Evolutionary conservation across 2,888 invertebrate species (phyloP).

Genomic region (Papilio gigon): DNA sequence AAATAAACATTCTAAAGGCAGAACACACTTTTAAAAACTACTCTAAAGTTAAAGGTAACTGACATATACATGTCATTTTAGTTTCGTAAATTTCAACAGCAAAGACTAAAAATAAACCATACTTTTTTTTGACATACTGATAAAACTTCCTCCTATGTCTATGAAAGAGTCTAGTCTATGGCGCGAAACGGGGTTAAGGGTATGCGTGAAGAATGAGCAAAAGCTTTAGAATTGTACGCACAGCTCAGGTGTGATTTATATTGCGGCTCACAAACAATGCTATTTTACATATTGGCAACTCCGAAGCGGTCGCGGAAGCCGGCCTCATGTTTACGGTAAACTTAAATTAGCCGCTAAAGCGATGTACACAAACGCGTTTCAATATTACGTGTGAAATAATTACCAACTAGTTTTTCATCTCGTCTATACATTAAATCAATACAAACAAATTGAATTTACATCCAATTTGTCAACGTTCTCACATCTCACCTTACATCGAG

Average conservation of each 20-base stretch:
- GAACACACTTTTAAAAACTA: slow-evolving; percentile 14
- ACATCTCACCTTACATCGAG: background rate
- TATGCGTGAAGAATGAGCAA: slow-evolving; percentile 55
- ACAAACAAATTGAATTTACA: slow-evolving; percentile 27
- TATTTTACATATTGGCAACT: slow-evolving; percentile 62
- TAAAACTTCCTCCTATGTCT: slow-evolving; percentile 36
- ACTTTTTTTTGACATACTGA: slow-evolving; percentile 35
- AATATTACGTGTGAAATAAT: slow-evolving; percentile 39
- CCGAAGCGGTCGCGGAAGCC: slow-evolving; percentile 67
- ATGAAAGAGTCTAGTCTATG: slow-evolving; percentile 48
- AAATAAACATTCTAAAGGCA: slow-evolving; percentile 13
- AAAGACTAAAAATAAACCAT: slow-evolving; percentile 41
- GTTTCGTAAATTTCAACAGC: slow-evolving; percentile 33
- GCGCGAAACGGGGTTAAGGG: slow-evolving; percentile 55
- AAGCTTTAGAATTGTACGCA: slow-evolving; percentile 55
- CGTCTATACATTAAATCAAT: slow-evolving; percentile 33
- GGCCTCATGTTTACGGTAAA: slow-evolving; percentile 73
- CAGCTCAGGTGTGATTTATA: slow-evolving; percentile 72
- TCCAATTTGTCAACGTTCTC: slow-evolving; percentile 20
- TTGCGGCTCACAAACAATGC: slow-evolving; percentile 77
- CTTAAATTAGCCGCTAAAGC: slow-evolving; percentile 74
- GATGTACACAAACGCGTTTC: slow-evolving; percentile 56
- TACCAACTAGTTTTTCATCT: slow-evolving; percentile 24
- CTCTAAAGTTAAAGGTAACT: slow-evolving; percentile 10
- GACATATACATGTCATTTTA: slow-evolving; percentile 20